A percentile compares a stretch with the other conserved stretches of the same genome.
Conservation (phyloP, 2,888 invertebrate species). For the Lacanobia wlatinum region DNA sequence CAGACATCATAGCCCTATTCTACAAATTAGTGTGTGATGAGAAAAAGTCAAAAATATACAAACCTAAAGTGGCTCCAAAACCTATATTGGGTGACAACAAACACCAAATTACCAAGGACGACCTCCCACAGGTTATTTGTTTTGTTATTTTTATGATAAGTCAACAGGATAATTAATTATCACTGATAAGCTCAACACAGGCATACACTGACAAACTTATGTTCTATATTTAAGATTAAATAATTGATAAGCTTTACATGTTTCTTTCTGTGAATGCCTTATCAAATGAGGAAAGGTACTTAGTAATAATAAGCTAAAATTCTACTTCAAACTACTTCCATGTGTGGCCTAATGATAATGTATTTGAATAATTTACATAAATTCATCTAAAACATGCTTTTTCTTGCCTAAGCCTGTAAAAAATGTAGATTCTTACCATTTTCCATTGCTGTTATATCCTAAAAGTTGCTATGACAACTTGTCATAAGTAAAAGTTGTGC, state of each 20-base stretch:
- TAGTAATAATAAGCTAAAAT: constrained; percentile 8
- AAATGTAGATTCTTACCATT: not conserved
- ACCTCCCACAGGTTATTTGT: constrained; percentile 91
- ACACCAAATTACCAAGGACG: constrained; percentile 92
- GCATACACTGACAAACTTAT: not conserved
- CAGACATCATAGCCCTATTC: constrained; percentile 90
- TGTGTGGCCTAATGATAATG: not conserved
- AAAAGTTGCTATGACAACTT: constrained; percentile 50
- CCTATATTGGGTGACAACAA: constrained; percentile 86
- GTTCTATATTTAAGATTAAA: not conserved
- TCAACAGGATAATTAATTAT: not conserved
- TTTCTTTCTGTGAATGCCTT: not conserved
- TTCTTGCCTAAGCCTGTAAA: not conserved
- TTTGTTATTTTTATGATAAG: not conserved
- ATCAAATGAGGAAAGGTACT: constrained; percentile 3
- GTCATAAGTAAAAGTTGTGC: constrained; percentile 7
- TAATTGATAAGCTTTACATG: not conserved
- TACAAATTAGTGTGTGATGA: constrained; percentile 91
- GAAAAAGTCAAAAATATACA: constrained; percentile 90
- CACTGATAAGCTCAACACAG: not conserved
- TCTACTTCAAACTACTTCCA: not conserved
- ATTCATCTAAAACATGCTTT: not conserved
- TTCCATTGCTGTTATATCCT: constrained; percentile 6
- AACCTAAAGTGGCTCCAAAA: constrained; percentile 88
- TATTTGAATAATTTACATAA: not conserved